Base-by-base conservation (phyloP, 2,888 invertebrate species). In the Papilio protenor region DNA sequence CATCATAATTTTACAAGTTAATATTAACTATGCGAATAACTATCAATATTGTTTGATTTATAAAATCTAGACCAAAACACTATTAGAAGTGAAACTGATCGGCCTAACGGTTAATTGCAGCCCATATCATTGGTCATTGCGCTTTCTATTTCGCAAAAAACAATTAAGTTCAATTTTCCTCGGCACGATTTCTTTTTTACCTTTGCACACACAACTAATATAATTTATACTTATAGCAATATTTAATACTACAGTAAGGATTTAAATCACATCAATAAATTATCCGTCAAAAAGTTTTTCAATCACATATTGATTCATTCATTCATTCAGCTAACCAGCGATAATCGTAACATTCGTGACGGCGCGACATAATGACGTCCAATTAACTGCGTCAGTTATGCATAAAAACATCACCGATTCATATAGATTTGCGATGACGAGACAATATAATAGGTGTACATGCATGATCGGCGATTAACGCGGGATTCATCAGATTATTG, bases 111-210 rank as follows among this genome's bases (percentile, higher is more conserved):
- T 75, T 45, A 23, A 52, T 61, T 64, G 52, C 66, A 69, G 61
- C 59, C 61, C 70, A 52, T 66, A 78, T 73, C 47, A 75, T 55
- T 72, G 72, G 75, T 66, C 47, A 75, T 64, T 72, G 72, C 33
- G 66, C 72, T 78, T 78, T 78, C 75, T 78, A 78, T 75, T 78
- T 75, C 72, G 78, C 72, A 66, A 78, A 78, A 78, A 49, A 66
- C 72, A 78, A 78, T 78, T 75, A 73, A 73, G 57, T 66, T 21
- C 75, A 66, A 75, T 78, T 78, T 66, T 45, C 21, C 47, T 73
- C 75, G 75, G 75, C 57, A 66, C 45, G 55, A 61, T 75, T 78
- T 78, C 74, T 21, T 57, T 66, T 73, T 75, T 57, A 8, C 64
- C 52, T 23, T 52, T 75, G 61, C 33, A 57, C 78, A 75, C 45